These are phyloP conservation scores for Lacanobia oleracea DNA, from an alignment of 2,888 invertebrate genomes.

Conservation along the genomic window DNA sequence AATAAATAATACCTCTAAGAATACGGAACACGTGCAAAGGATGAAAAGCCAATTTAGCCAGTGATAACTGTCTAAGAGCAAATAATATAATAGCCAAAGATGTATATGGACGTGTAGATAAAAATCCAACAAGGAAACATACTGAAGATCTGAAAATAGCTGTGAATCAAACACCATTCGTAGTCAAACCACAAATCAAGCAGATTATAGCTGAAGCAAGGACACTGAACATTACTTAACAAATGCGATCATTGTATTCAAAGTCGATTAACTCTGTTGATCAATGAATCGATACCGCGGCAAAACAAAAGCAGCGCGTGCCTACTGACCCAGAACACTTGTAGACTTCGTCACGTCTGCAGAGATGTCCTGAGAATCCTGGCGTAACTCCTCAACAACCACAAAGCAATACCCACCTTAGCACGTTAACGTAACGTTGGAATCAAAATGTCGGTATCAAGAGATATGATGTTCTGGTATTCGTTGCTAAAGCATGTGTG, in stretches of 20 bases:
- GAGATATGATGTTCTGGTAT: slow-evolving; percentile 35
- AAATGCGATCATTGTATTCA: slow-evolving; percentile 63
- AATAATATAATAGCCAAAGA: background rate
- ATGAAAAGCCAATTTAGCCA: background rate
- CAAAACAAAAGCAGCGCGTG: slow-evolving; percentile 73
- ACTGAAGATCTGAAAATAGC: background rate
- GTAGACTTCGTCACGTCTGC: slow-evolving; percentile 73
- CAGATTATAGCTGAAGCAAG: slow-evolving; percentile 37
- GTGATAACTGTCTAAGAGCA: background rate
- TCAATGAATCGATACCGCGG: slow-evolving; percentile 68
- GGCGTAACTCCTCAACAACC: slow-evolving; percentile 20
- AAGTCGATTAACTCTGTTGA: slow-evolving; percentile 69
- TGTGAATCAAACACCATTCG: slow-evolving; percentile 6
- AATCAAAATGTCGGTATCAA: slow-evolving; percentile 17
- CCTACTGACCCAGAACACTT: slow-evolving; percentile 82
- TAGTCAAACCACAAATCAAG: slow-evolving; percentile 10
- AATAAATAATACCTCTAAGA: too few species aligned
- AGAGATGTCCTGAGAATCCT: slow-evolving; percentile 62
- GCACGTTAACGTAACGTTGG: slow-evolving; percentile 12
- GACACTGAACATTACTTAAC: slow-evolving; percentile 43
- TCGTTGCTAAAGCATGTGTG: slow-evolving; percentile 67
- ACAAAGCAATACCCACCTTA: slow-evolving; percentile 41
- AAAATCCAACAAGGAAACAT: background rate
- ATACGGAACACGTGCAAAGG: background rate
- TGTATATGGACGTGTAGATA: background rate